A percentile compares a stretch with the other conserved stretches of the same genome.
Evolutionary conservation across 2,888 invertebrate genomes (phyloP).

Genomic region (Cyclophora punctaria): DNA sequence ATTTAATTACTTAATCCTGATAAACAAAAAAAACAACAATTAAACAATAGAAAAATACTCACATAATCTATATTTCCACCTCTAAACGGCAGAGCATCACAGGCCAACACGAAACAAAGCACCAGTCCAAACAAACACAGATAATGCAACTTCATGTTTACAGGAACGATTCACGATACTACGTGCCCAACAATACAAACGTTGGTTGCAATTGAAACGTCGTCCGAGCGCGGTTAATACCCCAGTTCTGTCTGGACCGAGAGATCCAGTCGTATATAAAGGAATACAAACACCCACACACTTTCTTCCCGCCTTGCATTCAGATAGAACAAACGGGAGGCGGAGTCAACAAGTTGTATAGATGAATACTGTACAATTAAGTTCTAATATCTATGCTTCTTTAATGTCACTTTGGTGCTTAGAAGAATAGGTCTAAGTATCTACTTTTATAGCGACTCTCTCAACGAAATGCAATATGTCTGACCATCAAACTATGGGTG

Average conservation of each 20-base stretch:
- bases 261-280: conserved; percentile 48
- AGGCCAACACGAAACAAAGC: conserved; percentile 31
- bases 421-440: too few relatives aligned
- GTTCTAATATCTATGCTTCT: background rate
- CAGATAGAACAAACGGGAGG: conserved; percentile 8
- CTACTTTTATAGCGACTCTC: too few relatives aligned
- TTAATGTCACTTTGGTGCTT: too few relatives aligned
- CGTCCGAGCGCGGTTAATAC: conserved; percentile 25
- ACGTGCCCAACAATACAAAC: conserved; percentile 1
- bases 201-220: conserved; percentile 24
- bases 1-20: too few relatives aligned
- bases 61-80: conserved; percentile 58
- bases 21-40: too few relatives aligned
- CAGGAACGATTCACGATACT: conserved; percentile 5
- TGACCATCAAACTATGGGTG: too few relatives aligned
- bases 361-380: background rate
- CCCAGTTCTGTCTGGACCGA: conserved; percentile 39
- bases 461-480: too few relatives aligned
- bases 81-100: conserved; percentile 43
- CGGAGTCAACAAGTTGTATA: conserved; percentile 4
- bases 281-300: conserved; percentile 45
- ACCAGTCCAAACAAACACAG: conserved; percentile 37
- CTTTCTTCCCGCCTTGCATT: conserved; percentile 41
- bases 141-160: conserved; percentile 39
- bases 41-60: conserved; percentile 28